phyloP scores from a whole-genome alignment of 2,113 vertebrate genomes.

The Phylloscopus trochiloides region DNA sequence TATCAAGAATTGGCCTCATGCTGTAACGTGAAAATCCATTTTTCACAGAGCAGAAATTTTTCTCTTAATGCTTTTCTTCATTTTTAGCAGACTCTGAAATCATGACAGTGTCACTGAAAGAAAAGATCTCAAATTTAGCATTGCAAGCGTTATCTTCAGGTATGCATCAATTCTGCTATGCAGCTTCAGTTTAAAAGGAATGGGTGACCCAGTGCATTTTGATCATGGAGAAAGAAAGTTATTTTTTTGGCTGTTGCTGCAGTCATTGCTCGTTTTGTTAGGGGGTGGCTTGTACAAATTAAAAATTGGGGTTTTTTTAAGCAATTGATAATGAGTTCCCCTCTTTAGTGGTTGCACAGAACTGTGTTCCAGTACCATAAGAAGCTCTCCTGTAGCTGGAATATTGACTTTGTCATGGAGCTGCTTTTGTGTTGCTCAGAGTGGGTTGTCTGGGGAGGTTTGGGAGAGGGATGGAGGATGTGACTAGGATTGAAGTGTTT shows the following conservation, averaged over 20 bases:
- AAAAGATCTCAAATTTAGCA: background rate
- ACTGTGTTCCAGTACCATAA: background rate
- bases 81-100: background rate
- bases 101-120: background rate
- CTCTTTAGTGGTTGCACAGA: background rate
- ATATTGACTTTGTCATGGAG: background rate
- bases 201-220: background rate
- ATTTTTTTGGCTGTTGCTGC: background rate
- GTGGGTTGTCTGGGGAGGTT: background rate
- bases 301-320: background rate
- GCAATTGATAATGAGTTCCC: background rate
- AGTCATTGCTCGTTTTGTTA: background rate
- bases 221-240: background rate
- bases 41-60: background rate
- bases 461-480: background rate
- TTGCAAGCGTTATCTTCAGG: background rate
- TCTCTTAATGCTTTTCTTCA: background rate
- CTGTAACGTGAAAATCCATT: background rate
- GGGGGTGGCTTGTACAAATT: background rate
- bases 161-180: background rate
- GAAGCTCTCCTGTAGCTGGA: background rate
- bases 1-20: background rate
- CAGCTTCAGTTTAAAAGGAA: no score
- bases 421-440: background rate
- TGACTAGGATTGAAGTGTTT: background rate